Percentiles rank a stretch among this genome's conserved stretches.
Evolutionary conservation across 2,113 vertebrate species (phyloP).

Genomic region (Stigmatopora nigra): DNA sequence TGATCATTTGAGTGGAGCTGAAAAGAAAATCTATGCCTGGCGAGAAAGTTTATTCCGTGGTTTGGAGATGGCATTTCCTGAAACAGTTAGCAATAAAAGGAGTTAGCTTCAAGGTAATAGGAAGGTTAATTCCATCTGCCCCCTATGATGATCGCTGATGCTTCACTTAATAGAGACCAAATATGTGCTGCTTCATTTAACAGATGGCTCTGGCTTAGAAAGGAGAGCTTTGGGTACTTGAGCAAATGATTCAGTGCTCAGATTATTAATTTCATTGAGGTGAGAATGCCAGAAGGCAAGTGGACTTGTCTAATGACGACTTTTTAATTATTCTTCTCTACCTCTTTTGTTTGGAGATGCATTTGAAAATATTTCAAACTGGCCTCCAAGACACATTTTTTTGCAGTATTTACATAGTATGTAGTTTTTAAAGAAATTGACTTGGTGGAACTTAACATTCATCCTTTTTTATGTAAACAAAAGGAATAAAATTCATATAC

Average conservation of each 20-base stretch:
- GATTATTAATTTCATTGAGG: slow-evolving; percentile 62
- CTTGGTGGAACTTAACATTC: too few species aligned
- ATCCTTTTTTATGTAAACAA: too few species aligned
- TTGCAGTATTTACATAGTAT: too few species aligned
- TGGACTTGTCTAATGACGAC: slow-evolving; percentile 6
- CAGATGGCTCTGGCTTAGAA: slow-evolving; percentile 62
- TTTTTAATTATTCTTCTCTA: not conserved
- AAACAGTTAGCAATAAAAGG: slow-evolving; percentile 52
- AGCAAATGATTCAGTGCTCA: slow-evolving; percentile 58
- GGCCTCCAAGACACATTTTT: not conserved
- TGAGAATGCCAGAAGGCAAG: slow-evolving; percentile 30
- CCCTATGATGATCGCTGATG: slow-evolving; percentile 67
- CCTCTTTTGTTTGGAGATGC: slow-evolving; percentile 12
- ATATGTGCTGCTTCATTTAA: slow-evolving; percentile 69
- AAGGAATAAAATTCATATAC: too few species aligned
- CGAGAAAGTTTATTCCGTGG: slow-evolving; percentile 14
- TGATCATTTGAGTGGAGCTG: not conserved
- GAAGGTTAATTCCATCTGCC: slow-evolving; percentile 66
- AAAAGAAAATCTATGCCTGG: not conserved
- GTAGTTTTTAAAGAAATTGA: too few species aligned
- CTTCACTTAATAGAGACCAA: slow-evolving; percentile 67
- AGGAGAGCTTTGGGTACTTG: slow-evolving; percentile 60
- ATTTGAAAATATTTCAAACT: not conserved
- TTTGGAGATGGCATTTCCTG: slow-evolving; percentile 30
- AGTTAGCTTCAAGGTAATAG: slow-evolving; percentile 66